Evolutionary conservation across 2,888 invertebrate genomes (phyloP), one percentile per base, ranked within the genome.

Genomic region (Tricholauxania praeusta): DNA sequence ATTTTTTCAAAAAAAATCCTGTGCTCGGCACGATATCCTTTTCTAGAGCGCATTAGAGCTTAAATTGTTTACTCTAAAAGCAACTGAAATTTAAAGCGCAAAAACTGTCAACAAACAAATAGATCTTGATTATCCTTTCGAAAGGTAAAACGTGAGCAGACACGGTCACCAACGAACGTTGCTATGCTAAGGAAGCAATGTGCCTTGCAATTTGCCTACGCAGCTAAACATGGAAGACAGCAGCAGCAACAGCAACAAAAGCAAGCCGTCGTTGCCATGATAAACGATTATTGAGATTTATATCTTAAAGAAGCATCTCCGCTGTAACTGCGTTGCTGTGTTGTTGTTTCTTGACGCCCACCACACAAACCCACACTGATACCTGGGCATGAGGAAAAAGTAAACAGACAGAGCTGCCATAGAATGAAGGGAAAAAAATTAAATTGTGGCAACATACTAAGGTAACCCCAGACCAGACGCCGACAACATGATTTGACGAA

Each of bases 281-380:
- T 84, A 80, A 82, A 84, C 82, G 83, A 84, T 84, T 84, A 85
- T 85, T 85, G 83, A 84, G 84, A 85, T 85, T 85, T 85, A 84
- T 85, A 82, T 84, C 80, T 79, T 77, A 73, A 62, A 51, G 65
- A 52, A 65, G 59, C 32, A 68, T 32, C 8, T 12, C 19, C n/a
- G 28, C 15, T 79, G 78, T 79, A 78, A 80, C 79, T 79, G 76
- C 77, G 79, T 78, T 79, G 78, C 78, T 79, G 79, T 78, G 76
- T 78, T 79, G 78, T 79, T 76, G 79, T 77, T 74, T 63, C 74
- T 67, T 68, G 72, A 66, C 73, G 68, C 72, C 63, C 72, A 59
- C n/a, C 32, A 72, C 28, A 28, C 28, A 28, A 28, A 28, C 28
- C 28, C 28, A 59, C 32, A 49, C n/a, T 15, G 53, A n/a, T 55